Conservation (phyloP, 37 sponge, comb jelly and placozoan species). For the Chondrilla cf. caribensis region DNA sequence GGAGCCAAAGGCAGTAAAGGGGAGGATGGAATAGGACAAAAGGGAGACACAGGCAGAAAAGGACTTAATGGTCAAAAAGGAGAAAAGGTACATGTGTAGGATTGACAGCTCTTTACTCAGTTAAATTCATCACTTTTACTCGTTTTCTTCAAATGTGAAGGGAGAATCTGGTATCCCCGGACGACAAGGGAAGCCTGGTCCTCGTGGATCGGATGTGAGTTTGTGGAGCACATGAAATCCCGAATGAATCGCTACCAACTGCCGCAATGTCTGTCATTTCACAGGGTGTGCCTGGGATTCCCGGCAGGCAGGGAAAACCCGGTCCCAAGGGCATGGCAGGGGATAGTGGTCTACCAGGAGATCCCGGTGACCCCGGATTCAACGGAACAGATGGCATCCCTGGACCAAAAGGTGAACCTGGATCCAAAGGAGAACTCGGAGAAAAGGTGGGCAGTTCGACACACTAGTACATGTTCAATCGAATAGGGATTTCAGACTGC, state of each 20-base stretch:
- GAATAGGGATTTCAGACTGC: too few relatives aligned
- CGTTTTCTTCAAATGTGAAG: background rate
- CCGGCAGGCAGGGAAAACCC: background rate
- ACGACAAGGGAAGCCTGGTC: slow-evolving; percentile 17
- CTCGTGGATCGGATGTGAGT: background rate
- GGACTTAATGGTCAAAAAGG: background rate
- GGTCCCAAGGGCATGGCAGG: slow-evolving; percentile 24
- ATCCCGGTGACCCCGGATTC: slow-evolving; percentile 7
- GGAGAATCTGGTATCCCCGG: background rate
- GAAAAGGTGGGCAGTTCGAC: too few relatives aligned
- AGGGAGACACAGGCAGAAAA: slow-evolving; percentile 11
- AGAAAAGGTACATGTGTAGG: background rate
- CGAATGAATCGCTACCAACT: too few relatives aligned
- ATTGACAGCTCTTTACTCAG: background rate
- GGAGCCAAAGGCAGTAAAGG: background rate
- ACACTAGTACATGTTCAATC: too few relatives aligned
- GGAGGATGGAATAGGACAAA: background rate
- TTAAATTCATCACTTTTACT: background rate
- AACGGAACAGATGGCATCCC: slow-evolving; percentile 9
- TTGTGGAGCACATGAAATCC: too few relatives aligned
- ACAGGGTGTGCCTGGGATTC: background rate
- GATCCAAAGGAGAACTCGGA: background rate
- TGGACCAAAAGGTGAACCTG: background rate
- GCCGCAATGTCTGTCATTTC: too few relatives aligned
- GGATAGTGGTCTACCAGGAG: slow-evolving; percentile 32